Base-by-base conservation (phyloP, 2,888 invertebrate species). In the Cephonodes hylas region DNA sequence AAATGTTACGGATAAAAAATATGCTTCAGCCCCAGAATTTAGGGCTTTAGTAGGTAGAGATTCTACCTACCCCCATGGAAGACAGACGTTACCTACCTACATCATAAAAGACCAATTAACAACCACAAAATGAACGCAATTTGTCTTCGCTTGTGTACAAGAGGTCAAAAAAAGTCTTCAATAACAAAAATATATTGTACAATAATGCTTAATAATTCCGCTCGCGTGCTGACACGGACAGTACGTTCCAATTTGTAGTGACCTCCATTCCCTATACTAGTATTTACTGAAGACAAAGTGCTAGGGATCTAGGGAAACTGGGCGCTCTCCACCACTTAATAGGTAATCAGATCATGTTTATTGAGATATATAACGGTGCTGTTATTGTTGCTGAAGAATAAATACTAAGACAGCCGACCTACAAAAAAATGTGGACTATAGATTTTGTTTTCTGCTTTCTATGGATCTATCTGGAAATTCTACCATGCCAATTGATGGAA, bases 311-410 rank as follows among this genome's bases (percentile, higher is more conserved):
- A 18, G 27, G 8, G 15, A 31, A 53, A 53, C 8, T 53, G 53
- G 53, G 18, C 18, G 8, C 10, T 53, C 53, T 18, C 31, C 18
- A 27, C 31, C 53, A 53, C 31, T 53, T 53, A 53, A 53, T 53
- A 53, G 53, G 53, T 53, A 53, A 53, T 53, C 53, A 53, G 18
- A 31, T 53, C 53, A 31, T 53, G 31, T 53, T 53, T 53, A 53
- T 53, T 53, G 31, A 53, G 53, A 44, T 42, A 45, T 34, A 27
- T 59, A 45, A 34, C 44, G 20, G 59, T 27, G 27, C n/a, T 27
- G 8, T 10, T 8, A 18, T 27, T 31, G 10, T 18, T 31, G 8
- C n/a, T 22, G n/a, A 4, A 13, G 5, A 23, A 45, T 45, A 45
- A 23, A 45, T 20, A 8, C 6, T 15, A 7, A 31, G 31, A 5